Base-by-base conservation (phyloP, 2,888 invertebrate species). In the Pterobdella sp. region DNA sequence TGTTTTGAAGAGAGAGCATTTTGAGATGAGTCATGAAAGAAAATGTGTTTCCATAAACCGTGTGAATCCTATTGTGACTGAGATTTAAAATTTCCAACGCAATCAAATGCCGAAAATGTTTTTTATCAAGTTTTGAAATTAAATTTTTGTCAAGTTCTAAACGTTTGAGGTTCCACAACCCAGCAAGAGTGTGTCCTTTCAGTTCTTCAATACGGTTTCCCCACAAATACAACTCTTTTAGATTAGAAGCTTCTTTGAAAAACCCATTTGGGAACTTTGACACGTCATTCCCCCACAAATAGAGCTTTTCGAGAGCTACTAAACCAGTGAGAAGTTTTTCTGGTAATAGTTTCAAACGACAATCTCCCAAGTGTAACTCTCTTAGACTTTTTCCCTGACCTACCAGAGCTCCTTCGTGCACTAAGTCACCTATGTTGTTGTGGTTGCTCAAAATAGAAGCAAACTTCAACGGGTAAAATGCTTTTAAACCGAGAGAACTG, bases 281-380 rank as follows among this genome's bases (percentile, higher is more conserved):
- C 18, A 78, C 74, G n/a, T 71, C 35, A 72, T 78, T 78, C 26
- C 75, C 73, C 76, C 77, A 78, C n/a, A 78, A 70, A 37, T 78
- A 74, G 18, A 78, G 65, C 22, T 52, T 32, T 10, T 65, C 69
- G 42, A 78, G 73, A 29, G 71, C 34, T 26, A 52, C 34, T 71
- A 77, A 66, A 1, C 75, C 76, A 1, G 60, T 36, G n/a, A 78
- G 60, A 10, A 76, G 67, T 1, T 72, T 67, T 22, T 69, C 72
- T 1, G 76, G 76, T 7, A 78, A 60, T 22, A 26, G 32, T 10
- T 36, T 32, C 14, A 78, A 71, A 18, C 70, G 42, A 56, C 76
- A 76, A 1, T 56, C 56, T 3, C 75, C 77, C 37, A 77, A 56
- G 7, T 76, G 74, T 14, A 78, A 72, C 65, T 77, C 77, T 49